Evolutionary conservation across 1,140 invertebrate species (phyloP), one percentile per base, ranked within the genome.

Genomic region (Lerema accius): DNA sequence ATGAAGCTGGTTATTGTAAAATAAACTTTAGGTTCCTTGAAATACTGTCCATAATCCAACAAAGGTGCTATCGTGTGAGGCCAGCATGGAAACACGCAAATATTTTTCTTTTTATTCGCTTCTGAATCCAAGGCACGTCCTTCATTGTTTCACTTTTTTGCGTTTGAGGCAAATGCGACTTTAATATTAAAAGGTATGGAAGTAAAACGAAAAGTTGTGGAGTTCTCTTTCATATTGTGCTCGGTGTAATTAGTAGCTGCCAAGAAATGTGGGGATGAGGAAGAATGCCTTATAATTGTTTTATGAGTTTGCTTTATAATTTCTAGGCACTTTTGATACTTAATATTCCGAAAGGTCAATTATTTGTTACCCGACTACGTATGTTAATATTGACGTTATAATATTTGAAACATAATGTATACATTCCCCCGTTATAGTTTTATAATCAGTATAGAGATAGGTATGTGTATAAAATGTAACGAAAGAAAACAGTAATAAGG

Each of bases 121-220:
- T 50, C 45, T 53, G 56, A 58, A 59, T 59, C 46, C 64, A 35
- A 55, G 42, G 56, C 64, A 66, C 64, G 64, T 66, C 15, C 16
- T 58, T 66, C 58, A 50, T 49, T 65, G 46, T 58, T 55, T 60
- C 55, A 66, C 45, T 66, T 59, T 61, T 65, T 59, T 59, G 55
- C 28, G 42, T 59, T 66, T 53, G 40, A 46, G 40, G 14, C 56
- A 66, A 66, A 66, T 66, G 51, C 56, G 40, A 61, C 64, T 53
- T 40, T 66, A 61, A 66, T 59, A 59, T 46, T 59, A 59, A 59
- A 59, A 59, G 55, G 55, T 46, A 46, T 45, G 43, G 42, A 45
- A 59, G 43, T 46, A 59, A 59, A 59, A 46, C 37, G 55, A 59
- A 46, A 59, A 59, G 26, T 37, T 59, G 37, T 59, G 19, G 42